Conservation (phyloP, 92 coral and sea anemone genomes). For the Paragorgia papillata region DNA sequence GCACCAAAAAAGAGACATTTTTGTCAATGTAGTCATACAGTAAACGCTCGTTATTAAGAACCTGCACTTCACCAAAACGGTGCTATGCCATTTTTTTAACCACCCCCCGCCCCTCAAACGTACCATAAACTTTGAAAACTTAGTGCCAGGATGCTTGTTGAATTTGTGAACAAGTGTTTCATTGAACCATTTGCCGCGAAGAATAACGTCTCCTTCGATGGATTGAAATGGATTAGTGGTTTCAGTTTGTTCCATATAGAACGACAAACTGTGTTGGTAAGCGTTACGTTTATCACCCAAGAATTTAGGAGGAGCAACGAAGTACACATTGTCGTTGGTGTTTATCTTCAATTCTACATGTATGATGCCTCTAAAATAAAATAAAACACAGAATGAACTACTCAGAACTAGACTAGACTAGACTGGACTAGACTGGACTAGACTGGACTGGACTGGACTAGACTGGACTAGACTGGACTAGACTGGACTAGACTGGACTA, state of each 20-base stretch:
- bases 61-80: too few relatives aligned
- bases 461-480: too few relatives aligned
- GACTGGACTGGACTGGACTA: too few relatives aligned
- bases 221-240: slow-evolving; percentile 51
- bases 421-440: too few relatives aligned
- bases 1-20: not conserved
- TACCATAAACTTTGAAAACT: slow-evolving; percentile 61
- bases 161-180: slow-evolving; percentile 70
- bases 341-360: slow-evolving; percentile 47
- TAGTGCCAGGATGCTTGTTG: slow-evolving; percentile 50
- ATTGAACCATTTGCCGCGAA: slow-evolving; percentile 71
- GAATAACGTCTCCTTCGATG: slow-evolving; percentile 78
- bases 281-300: slow-evolving; percentile 75
- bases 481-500: too few relatives aligned
- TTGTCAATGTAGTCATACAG: not conserved
- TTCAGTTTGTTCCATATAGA: slow-evolving; percentile 62
- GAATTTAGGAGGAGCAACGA: slow-evolving; percentile 73
- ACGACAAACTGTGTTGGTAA: slow-evolving; percentile 72
- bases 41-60: not conserved
- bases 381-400: not conserved
- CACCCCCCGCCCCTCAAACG: too few relatives aligned
- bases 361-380: slow-evolving; percentile 61
- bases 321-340: slow-evolving; percentile 60
- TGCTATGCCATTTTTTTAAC: too few relatives aligned
- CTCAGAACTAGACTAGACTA: too few relatives aligned